Evolutionary conservation across 2,113 vertebrate species (phyloP), one percentile per base, ranked within the genome.

Genomic region (Rattus rattus): DNA sequence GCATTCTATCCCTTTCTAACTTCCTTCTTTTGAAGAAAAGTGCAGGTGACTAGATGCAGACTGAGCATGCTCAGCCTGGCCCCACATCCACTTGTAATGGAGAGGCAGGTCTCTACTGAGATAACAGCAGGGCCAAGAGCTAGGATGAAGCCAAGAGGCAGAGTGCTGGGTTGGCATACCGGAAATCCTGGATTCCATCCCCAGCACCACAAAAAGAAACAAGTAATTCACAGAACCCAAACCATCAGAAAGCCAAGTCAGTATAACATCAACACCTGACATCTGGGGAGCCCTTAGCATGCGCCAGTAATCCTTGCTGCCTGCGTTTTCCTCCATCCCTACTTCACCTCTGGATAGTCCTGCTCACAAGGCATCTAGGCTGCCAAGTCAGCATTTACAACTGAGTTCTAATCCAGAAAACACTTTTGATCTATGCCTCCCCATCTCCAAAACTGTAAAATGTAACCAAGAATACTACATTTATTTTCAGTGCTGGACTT

Each of bases 21-120:
- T 47, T 30, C 43, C 28, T 88, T 90, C 92, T 96, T 81, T 70
- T 80, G 80, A 86, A 96, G 79, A 93, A 92, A 85, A 47, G 2
- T 11, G 61, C 59, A 67, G 36, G 24, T 43, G 36, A 67, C 72
- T 36, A 81, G 65, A 24, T 83, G 49, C 20, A 56, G 39, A 75
- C n/a, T 67, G 30, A 76, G 2, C 0, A 4, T 79, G 47, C 20
- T 81, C 12, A 67, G 39, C n/a, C 79, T 90, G 17, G 79, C 47
- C 26, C 43, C 90, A 33, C 5, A 47, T 30, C 65, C 39, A 16
- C 30, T 95, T 90, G 26, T 65, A 56, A 0, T 2, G 52, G 39
- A 67, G 22, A 69, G 89, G 16, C 85, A 43, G 72, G 75, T 92
- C 26, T 85, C 84, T 47, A 83, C 22, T 11, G 2, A 61, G 52